A percentile compares a stretch with the other conserved stretches of the same genome.
Conservation (phyloP, 2,113 vertebrate genomes). For the Periophthalmodon schlosseri region DNA sequence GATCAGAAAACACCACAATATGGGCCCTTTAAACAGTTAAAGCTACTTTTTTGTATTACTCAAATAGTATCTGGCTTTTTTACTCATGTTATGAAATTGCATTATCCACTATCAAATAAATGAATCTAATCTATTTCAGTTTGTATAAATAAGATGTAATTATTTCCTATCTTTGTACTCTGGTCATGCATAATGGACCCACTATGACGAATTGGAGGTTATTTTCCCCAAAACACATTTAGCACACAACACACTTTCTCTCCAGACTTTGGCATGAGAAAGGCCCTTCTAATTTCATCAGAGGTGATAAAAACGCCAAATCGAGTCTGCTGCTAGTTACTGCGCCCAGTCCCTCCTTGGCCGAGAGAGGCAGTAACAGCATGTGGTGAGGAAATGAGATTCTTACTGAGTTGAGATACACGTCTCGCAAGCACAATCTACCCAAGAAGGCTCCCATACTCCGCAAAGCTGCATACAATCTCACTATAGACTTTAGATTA, state of each 20-base stretch:
- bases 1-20: no score
- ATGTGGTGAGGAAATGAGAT: conserved; percentile 59
- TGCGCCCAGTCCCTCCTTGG: conserved; percentile 68
- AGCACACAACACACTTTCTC: conserved; percentile 21
- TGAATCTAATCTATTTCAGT: no score
- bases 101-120: no score
- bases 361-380: conserved; percentile 72
- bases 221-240: conserved; percentile 18
- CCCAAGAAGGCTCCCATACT: conserved; percentile 9
- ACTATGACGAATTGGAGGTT: not conserved
- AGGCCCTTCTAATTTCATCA: conserved; percentile 73
- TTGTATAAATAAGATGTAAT: not conserved
- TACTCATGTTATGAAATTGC: no score
- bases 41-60: no score
- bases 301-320: conserved; percentile 74
- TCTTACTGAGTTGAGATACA: conserved; percentile 67
- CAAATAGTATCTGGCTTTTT: no score
- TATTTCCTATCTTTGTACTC: not conserved
- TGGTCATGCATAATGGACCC: not conserved
- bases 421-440: conserved; percentile 47
- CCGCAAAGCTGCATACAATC: conserved; percentile 28
- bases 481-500: not conserved
- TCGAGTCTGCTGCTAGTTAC: conserved; percentile 73
- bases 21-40: no score
- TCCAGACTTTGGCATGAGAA: conserved; percentile 26